Percentiles rank a stretch among this genome's conserved stretches.
Evolutionary conservation across 2,888 invertebrate species (phyloP).

Genomic region (Philonicus albiceps): DNA sequence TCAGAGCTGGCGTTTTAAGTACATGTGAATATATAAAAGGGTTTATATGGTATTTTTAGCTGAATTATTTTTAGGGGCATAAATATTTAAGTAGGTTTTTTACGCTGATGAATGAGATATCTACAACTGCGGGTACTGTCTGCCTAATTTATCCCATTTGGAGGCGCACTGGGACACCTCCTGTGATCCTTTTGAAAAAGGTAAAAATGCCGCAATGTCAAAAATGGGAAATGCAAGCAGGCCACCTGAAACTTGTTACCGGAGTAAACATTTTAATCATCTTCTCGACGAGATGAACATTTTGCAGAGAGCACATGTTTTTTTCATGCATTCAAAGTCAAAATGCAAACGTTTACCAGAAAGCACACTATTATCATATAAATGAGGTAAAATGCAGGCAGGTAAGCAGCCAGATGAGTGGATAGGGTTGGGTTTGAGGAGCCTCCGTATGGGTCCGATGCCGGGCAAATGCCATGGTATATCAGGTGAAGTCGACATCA

Average conservation of each 20-base stretch:
- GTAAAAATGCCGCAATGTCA: not conserved
- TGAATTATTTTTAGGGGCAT: not conserved
- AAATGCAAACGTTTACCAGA: not conserved
- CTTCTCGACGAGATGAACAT: not conserved
- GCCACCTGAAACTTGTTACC: not conserved
- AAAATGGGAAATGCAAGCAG: not conserved
- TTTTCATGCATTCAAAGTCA: not conserved
- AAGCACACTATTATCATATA: not conserved
- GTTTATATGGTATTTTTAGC: not conserved
- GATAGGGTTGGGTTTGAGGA: too few relatives aligned
- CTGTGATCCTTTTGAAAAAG: not conserved
- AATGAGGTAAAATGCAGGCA: not conserved
- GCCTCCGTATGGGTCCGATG: not conserved
- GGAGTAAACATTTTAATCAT: not conserved
- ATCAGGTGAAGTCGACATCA: not conserved
- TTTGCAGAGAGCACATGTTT: not conserved
- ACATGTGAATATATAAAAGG: not conserved
- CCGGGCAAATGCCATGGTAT: not conserved
- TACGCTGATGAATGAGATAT: not conserved
- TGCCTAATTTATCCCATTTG: not conserved
- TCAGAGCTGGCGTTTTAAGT: not conserved
- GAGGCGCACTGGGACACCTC: not conserved
- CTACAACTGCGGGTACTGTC: not conserved
- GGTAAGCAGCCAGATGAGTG: not conserved
- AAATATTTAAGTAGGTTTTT: not conserved